Percentiles rank a stretch among this genome's conserved stretches.
These are phyloP conservation scores for Drosophila nigromelanica DNA, from an alignment of 1,140 invertebrate species.

Conservation along the genomic window DNA sequence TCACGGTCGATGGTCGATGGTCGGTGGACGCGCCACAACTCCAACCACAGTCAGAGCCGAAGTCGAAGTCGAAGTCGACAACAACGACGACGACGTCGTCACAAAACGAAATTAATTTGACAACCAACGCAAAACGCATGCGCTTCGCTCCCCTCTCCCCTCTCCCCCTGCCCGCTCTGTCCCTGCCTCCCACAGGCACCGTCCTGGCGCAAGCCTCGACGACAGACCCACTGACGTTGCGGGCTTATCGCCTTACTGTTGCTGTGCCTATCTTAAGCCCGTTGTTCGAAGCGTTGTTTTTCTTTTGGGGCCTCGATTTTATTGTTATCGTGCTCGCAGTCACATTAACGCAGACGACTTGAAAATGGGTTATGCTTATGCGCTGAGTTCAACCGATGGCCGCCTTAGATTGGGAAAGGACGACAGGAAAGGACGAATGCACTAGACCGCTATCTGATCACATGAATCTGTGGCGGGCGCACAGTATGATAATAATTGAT, in stretches of 20 bases:
- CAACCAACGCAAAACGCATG: conserved; percentile 80
- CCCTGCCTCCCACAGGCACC: background rate
- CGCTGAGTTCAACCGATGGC: conserved; percentile 21
- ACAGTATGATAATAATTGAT: background rate
- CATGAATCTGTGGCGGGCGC: background rate
- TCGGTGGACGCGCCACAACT: conserved; percentile 11
- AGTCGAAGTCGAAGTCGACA: background rate
- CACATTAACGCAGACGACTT: conserved; percentile 75
- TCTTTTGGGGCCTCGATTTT: conserved; percentile 15
- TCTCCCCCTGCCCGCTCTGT: background rate
- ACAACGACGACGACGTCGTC: conserved; percentile 46
- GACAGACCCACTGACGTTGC: conserved; percentile 49
- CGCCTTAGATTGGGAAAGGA: conserved; percentile 28
- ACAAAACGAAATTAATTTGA: conserved; percentile 79
- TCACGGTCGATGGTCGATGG: conserved; percentile 42
- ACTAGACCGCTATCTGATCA: background rate
- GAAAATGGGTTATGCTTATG: conserved; percentile 54
- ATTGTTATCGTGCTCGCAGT: conserved; percentile 73
- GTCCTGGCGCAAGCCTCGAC: conserved; percentile 1
- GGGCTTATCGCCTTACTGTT: conserved; percentile 71
- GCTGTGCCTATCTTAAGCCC: conserved; percentile 70
- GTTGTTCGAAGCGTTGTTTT: conserved; percentile 49
- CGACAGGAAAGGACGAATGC: conserved; percentile 13
- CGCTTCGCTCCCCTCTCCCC: conserved; percentile 12
- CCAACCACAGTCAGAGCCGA: conserved; percentile 1